A percentile compares a stretch with the other conserved stretches of the same genome.
These are phyloP conservation scores for Lasioglossum leucozonium DNA, from an alignment of 2,888 invertebrate species.

Conservation along the genomic window DNA sequence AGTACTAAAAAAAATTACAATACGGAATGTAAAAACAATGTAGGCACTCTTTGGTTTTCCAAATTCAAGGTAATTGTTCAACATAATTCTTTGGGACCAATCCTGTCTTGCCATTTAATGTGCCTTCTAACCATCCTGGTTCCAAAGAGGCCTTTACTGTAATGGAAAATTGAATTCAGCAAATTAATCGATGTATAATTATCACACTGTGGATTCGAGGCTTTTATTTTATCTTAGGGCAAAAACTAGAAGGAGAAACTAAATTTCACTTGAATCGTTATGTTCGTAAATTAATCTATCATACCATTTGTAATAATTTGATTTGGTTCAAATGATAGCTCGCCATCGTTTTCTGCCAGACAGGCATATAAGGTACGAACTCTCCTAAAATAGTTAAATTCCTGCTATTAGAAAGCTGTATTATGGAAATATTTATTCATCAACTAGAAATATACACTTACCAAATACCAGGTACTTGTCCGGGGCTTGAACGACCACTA, in stretches of 20 bases:
- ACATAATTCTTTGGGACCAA: slow-evolving; percentile 99
- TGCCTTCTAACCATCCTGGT: slow-evolving; percentile 99
- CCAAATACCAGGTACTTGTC: slow-evolving; percentile 82
- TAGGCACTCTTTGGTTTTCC: slow-evolving; percentile 77
- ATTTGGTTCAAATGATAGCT: slow-evolving; percentile 99
- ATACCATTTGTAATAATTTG: slow-evolving; percentile 98
- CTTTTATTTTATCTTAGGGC: background rate
- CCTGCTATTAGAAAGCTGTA: background rate
- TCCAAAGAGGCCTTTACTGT: slow-evolving; percentile 95
- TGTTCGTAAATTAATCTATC: slow-evolving; percentile 57
- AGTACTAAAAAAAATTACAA: slow-evolving; percentile 57
- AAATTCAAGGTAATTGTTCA: slow-evolving; percentile 90
- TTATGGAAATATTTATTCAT: background rate
- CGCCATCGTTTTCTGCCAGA: slow-evolving; percentile 97
- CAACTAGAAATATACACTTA: slow-evolving; percentile 64
- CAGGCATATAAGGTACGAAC: slow-evolving; percentile 98
- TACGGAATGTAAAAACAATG: slow-evolving; percentile 73
- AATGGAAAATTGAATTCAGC: slow-evolving; percentile 73
- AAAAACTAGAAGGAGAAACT: background rate
- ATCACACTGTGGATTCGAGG: background rate
- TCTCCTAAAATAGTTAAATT: slow-evolving; percentile 86
- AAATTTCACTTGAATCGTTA: background rate
- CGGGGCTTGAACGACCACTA: slow-evolving; percentile 84
- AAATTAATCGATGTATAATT: slow-evolving; percentile 3
- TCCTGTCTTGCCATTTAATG: slow-evolving; percentile 95